Evolutionary conservation across 2,888 invertebrate genomes (phyloP).

Genomic region (Heliconius cydno): DNA sequence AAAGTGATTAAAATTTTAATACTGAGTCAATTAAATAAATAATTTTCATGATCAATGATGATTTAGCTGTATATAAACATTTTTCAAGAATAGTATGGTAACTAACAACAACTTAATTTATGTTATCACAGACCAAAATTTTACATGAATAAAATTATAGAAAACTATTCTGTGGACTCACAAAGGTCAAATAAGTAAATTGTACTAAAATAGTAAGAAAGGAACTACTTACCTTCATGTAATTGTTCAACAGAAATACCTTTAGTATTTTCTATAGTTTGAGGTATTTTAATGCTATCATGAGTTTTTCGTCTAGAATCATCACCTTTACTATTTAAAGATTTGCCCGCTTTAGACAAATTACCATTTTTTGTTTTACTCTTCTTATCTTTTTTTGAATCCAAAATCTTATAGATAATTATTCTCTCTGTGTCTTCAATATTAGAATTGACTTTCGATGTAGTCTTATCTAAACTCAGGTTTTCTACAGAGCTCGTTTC

Average conservation of each 20-base stretch:
- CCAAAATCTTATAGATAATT: conserved; percentile 74
- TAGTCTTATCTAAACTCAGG: conserved; percentile 49
- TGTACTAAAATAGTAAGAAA: too few species aligned
- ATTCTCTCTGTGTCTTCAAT: conserved; percentile 71
- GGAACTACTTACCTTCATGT: conserved; percentile 42
- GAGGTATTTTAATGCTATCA: background rate
- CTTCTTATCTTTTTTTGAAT: conserved; percentile 60
- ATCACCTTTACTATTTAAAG: conserved; percentile 5
- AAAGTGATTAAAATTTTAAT: background rate
- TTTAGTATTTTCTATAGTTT: conserved; percentile 5
- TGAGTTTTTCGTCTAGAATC: background rate
- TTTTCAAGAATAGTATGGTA: too few species aligned
- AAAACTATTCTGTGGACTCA: too few species aligned
- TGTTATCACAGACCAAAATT: too few species aligned
- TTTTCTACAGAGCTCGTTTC: conserved; percentile 64
- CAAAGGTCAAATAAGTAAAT: too few species aligned
- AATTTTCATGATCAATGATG: too few species aligned
- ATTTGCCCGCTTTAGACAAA: background rate
- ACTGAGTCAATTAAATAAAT: too few species aligned
- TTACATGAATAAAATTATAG: too few species aligned
- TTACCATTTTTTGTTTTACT: conserved; percentile 22
- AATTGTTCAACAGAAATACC: conserved; percentile 55
- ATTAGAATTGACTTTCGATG: conserved; percentile 49
- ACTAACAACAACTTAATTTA: too few species aligned
- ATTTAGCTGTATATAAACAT: too few species aligned